Evolutionary conservation across 2,888 invertebrate genomes (phyloP).

Genomic region (Cantharis rufa): DNA sequence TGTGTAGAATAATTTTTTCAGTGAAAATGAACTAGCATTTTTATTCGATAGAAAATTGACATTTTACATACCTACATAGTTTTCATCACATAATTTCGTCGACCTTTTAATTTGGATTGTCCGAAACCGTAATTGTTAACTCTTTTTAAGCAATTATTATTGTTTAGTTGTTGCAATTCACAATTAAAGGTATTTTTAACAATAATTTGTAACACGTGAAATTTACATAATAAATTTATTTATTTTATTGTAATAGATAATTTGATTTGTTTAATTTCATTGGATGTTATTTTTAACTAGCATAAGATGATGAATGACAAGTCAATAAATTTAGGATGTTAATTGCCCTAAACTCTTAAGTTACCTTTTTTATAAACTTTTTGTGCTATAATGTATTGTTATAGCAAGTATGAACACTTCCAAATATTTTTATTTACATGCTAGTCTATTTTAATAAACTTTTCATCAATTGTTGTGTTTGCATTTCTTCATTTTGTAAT

Average conservation of each 20-base stretch:
- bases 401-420: constrained; percentile 18
- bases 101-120: neutral
- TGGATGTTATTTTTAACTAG: neutral
- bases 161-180: neutral
- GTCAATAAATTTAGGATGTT: constrained; percentile 6
- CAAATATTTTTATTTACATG: constrained; percentile 17
- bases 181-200: neutral
- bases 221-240: neutral
- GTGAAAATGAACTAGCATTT: constrained; percentile 5
- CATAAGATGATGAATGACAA: neutral
- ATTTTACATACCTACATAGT: neutral
- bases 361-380: constrained; percentile 14
- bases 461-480: constrained; percentile 8
- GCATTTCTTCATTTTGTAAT: neutral
- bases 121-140: neutral
- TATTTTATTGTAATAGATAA: neutral
- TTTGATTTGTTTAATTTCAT: neutral
- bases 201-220: neutral
- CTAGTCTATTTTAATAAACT: constrained; percentile 27
- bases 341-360: constrained; percentile 10
- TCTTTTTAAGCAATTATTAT: neutral
- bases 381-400: constrained; percentile 21
- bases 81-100: neutral
- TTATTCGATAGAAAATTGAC: neutral
- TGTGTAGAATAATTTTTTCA: constrained; percentile 21